Evolutionary conservation across 2,888 invertebrate genomes (phyloP).

Genomic region (Muschampia plurimacula): DNA sequence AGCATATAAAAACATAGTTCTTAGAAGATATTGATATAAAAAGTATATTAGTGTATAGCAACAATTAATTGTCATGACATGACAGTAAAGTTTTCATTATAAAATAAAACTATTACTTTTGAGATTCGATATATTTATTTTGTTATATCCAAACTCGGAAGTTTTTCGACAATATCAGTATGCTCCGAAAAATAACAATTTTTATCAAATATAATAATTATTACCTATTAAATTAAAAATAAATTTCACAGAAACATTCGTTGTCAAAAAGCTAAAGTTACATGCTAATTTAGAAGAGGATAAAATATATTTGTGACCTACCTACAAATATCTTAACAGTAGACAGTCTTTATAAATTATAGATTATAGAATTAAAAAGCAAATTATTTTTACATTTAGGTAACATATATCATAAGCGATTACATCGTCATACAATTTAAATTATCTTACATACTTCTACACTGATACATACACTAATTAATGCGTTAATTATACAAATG

Average conservation of each 20-base stretch:
- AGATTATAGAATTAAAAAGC: slow-evolving; percentile 63
- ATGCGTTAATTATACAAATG: slow-evolving; percentile 33
- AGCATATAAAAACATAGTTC: slow-evolving; percentile 24
- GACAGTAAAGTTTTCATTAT: neutral
- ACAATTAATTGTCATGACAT: slow-evolving; percentile 10
- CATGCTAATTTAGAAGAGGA: slow-evolving; percentile 70
- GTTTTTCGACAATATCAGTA: neutral
- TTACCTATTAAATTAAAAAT: slow-evolving; percentile 15
- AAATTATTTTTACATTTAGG: slow-evolving; percentile 56
- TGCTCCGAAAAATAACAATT: neutral
- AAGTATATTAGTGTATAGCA: neutral
- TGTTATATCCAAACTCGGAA: neutral
- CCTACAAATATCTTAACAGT: slow-evolving; percentile 80
- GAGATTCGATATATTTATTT: slow-evolving; percentile 19
- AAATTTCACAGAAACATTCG: slow-evolving; percentile 76
- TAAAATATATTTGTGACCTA: slow-evolving; percentile 82
- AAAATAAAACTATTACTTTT: neutral
- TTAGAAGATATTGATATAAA: neutral
- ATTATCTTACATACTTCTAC: slow-evolving; percentile 8
- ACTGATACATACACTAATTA: slow-evolving; percentile 17
- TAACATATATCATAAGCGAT: slow-evolving; percentile 45
- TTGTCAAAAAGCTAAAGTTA: slow-evolving; percentile 64
- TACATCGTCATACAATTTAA: slow-evolving; percentile 34
- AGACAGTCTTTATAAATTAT: slow-evolving; percentile 75
- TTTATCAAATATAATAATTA: neutral